phyloP scores from a whole-genome alignment of 2,797 vertebrate genomes.

The Heliangelus exortis region DNA sequence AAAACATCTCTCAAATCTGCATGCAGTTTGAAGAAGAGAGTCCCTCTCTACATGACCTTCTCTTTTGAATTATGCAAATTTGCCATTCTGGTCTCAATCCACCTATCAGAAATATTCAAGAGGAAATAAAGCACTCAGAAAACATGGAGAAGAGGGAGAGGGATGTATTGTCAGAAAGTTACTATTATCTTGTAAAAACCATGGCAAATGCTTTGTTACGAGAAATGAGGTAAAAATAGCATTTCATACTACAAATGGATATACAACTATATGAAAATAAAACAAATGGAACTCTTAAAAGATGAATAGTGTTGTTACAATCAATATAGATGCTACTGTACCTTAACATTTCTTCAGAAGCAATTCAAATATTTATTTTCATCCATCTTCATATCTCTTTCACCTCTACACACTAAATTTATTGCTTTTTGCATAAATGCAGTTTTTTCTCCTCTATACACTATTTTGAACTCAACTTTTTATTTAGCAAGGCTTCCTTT shows the following conservation, averaged over 20 bases:
- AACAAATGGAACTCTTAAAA: background rate
- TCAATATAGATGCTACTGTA: background rate
- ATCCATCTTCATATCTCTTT: background rate
- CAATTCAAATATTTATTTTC: background rate
- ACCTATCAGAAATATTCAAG: background rate
- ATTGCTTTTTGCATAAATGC: background rate
- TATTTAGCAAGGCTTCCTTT: background rate
- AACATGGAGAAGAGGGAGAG: background rate
- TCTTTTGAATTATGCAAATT: slow-evolving; percentile 40
- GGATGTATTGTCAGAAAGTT: background rate
- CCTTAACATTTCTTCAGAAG: background rate
- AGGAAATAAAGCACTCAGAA: background rate
- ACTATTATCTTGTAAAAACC: slow-evolving; percentile 31
- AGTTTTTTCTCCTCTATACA: background rate
- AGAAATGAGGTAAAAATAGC: background rate
- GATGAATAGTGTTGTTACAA: background rate
- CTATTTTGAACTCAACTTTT: background rate
- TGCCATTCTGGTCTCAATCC: background rate
- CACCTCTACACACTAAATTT: background rate
- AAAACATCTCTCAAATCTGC: background rate
- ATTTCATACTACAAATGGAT: background rate
- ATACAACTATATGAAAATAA: background rate
- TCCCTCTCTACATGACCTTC: background rate
- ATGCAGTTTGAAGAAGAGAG: background rate
- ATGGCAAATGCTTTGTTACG: slow-evolving; percentile 4